phyloP scores from a whole-genome alignment of 2,113 vertebrate species.

The Sceloporus undulatus region DNA sequence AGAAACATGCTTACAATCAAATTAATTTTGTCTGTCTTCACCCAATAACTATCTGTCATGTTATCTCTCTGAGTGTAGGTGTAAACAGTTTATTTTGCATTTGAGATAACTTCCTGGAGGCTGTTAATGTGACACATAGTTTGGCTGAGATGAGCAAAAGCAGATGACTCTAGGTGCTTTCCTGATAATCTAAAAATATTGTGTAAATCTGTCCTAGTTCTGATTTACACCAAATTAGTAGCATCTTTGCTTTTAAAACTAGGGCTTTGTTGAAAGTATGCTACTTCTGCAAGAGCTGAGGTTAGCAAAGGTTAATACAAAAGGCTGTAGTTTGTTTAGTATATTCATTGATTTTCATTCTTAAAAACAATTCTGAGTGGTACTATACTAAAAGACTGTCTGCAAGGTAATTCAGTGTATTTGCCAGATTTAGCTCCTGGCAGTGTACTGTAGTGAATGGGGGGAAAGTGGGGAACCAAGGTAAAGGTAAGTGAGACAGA shows the following conservation, averaged over 20 bases:
- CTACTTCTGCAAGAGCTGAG: conserved; percentile 63
- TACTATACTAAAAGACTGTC: neutral
- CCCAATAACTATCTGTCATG: conserved; percentile 92
- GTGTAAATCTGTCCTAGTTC: conserved; percentile 77
- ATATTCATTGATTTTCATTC: neutral
- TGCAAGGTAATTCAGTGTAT: neutral
- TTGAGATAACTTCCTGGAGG: conserved; percentile 97
- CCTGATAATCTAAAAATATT: conserved; percentile 92
- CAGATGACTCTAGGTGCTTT: conserved; percentile 94
- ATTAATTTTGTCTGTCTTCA: conserved; percentile 91
- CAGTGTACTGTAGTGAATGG: neutral
- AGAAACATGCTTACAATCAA: conserved; percentile 91
- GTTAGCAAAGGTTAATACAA: conserved; percentile 48
- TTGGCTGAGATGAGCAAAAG: conserved; percentile 95
- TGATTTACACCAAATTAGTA: conserved; percentile 63
- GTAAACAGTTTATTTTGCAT: conserved; percentile 99
- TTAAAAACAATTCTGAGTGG: conserved; percentile 18
- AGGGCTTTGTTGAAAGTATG: conserved; percentile 58
- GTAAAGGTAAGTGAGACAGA: no score
- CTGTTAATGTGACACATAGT: conserved; percentile 94
- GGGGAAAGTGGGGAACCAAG: neutral
- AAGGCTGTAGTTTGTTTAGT: conserved; percentile 42
- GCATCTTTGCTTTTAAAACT: conserved; percentile 52
- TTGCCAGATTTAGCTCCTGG: no score
- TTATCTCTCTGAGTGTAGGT: conserved; percentile 91